phyloP scores from a whole-genome alignment of 2,797 vertebrate genomes.

The Acanthurus lineatus region DNA sequence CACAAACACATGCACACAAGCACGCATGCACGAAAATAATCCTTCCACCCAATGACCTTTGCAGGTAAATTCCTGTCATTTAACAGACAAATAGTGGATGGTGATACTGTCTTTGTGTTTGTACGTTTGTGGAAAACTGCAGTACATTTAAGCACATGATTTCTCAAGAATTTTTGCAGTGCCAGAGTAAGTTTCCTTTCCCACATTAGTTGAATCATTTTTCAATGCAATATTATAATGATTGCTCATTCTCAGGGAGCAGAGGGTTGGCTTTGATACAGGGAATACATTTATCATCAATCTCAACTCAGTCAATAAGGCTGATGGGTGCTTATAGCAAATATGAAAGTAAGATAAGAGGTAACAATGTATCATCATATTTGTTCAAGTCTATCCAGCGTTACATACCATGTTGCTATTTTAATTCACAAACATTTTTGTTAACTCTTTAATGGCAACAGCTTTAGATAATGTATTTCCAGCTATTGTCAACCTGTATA shows the following conservation, averaged over 20 bases:
- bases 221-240: conserved; percentile 3
- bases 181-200: no score
- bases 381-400: not conserved
- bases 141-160: not conserved
- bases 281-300: conserved; percentile 44
- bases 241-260: not conserved
- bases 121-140: not conserved
- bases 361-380: not conserved
- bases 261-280: conserved; percentile 49
- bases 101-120: not conserved
- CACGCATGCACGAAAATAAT: conserved; percentile 1
- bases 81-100: not conserved
- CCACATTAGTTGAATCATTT: no score
- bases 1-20: not conserved
- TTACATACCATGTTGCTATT: conserved; percentile 2
- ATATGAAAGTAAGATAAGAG: conserved; percentile 29
- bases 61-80: conserved; percentile 7
- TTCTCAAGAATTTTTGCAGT: no score
- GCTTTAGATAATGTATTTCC: no score
- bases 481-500: no score
- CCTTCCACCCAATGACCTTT: conserved; percentile 32
- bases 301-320: conserved; percentile 31
- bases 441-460: not conserved
- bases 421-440: not conserved
- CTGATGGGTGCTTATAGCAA: conserved; percentile 33